Base-by-base conservation (phyloP, 2,113 vertebrate species). In the Datnioides undecimradiatus region DNA sequence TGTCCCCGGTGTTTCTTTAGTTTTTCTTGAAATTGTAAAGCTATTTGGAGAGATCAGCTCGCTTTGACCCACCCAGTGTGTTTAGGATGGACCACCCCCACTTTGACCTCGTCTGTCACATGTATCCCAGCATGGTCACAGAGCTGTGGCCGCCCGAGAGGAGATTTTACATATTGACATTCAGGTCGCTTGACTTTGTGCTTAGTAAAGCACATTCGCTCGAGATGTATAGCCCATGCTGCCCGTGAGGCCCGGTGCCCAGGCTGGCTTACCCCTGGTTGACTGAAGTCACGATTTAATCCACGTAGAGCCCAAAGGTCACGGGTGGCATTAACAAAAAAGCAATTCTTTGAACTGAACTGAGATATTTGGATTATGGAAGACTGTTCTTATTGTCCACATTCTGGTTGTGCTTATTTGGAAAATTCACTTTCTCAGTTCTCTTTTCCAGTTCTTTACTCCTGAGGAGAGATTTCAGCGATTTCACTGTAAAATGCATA, bases 51-150 rank as follows among this genome's bases (percentile, higher is more conserved):
- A 51, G 1, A 34, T 1, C 5, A n/a, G 34, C 38, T 46, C 13
- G 6, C 6, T 19, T 19, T 8, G 4, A 13, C 1, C 31, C 36
- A 49, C 27, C 48, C 45, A 49, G 5, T 45, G 29, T 59, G 45
- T 75, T 69, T 8, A 3, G 36, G 43, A 3, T 25, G 48, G 34
- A 75, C 71, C 55, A 67, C 66, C 52, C 60, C 40, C 62, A 52
- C 52, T 55, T 45, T 48, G 31, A 25, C 34, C 46, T 60, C 13
- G 29, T 63, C 19, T 55, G 19, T 64, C 40, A 25, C 41, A 34
- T 65, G 43, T 57, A n/a, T 48, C 58, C 14, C 19, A 41, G 41
- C 38, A 40, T 46, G 64, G 57, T 2, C 19, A 46, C 17, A 36
- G 6, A 68, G 4, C 9, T 40, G 12, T 11, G 27, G 19, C 36